Conservation (phyloP, 2,113 vertebrate species). For the Microcebus griseorufus region DNA sequence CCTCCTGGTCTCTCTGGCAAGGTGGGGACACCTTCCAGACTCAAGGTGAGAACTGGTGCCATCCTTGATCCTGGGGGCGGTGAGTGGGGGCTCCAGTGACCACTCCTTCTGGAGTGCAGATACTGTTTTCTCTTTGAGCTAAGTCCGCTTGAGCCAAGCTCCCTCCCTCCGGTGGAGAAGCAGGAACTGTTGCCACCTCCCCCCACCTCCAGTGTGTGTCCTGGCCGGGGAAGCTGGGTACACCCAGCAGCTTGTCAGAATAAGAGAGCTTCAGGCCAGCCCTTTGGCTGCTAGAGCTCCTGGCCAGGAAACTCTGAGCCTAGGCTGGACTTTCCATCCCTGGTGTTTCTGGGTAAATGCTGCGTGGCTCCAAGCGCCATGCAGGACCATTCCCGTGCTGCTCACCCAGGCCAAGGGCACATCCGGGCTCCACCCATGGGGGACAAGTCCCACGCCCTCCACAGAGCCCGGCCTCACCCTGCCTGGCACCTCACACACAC, state of each 20-base stretch:
- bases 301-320: constrained; percentile 73
- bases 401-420: not conserved
- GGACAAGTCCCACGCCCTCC: not conserved
- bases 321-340: not conserved
- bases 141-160: not conserved
- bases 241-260: not conserved
- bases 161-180: not conserved
- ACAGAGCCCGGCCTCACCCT: not conserved
- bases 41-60: not conserved
- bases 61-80: accelerated
- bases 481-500: too few relatives aligned
- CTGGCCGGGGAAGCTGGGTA: not conserved
- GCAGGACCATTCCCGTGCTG: not conserved
- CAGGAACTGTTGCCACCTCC: not conserved
- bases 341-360: not conserved
- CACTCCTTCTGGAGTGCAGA: not conserved
- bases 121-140: not conserved
- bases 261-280: not conserved
- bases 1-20: not conserved
- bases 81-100: not conserved
- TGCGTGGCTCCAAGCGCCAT: not conserved
- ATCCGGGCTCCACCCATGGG: not conserved
- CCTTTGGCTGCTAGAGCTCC: not conserved
- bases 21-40: not conserved
- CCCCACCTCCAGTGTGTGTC: not conserved